Conservation (phyloP, 2,797 vertebrate genomes). For the Leuciscus waleckii region DNA sequence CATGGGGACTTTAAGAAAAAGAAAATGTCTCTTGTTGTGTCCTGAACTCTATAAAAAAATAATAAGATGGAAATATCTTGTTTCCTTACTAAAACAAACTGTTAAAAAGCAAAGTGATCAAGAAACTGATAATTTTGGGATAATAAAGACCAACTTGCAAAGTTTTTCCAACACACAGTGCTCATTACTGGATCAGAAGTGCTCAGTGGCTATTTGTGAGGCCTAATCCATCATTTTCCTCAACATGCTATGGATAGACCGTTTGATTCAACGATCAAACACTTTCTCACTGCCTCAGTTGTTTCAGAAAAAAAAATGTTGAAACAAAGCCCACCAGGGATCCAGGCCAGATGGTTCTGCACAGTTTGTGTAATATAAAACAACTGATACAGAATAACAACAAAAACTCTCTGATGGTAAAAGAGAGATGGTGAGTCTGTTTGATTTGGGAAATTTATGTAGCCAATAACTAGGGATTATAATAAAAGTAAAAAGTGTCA, state of each 20-base stretch:
- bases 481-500: neutral
- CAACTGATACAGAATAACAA: neutral
- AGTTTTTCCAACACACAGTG: neutral
- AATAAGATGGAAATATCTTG: neutral
- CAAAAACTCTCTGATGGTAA: neutral
- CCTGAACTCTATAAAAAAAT: neutral
- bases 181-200: neutral
- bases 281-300: neutral
- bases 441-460: neutral
- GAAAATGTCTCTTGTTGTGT: neutral
- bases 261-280: conserved; percentile 24
- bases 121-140: neutral
- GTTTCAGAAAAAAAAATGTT: neutral
- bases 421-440: neutral
- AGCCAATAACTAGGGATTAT: neutral
- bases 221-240: conserved; percentile 2
- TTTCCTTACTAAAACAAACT: neutral
- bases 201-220: neutral
- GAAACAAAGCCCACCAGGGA: conserved; percentile 13
- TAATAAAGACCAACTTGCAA: neutral
- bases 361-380: neutral
- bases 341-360: conserved; percentile 13
- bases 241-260: neutral
- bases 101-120: neutral
- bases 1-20: neutral